Base-by-base conservation (phyloP, 2,888 invertebrate species). In the Microplitis manilae region DNA sequence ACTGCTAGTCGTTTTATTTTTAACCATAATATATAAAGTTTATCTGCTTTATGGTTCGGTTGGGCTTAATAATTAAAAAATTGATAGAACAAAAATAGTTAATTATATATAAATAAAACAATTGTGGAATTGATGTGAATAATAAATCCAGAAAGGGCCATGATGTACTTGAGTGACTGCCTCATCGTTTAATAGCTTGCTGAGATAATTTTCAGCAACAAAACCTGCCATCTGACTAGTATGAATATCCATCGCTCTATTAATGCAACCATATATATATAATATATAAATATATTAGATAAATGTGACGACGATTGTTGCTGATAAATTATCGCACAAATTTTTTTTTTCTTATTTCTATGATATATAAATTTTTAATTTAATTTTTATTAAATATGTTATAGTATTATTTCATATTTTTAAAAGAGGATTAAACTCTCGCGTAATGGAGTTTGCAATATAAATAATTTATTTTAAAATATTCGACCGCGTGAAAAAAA, bases 161-260 rank as follows among this genome's bases (percentile, higher is more conserved):
- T 67, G 60, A 50, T 15, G 71, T 74, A 77, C 59, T 71, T 76
- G 76, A 73, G 76, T 68, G 76, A 76, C 67, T 75, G 79, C 72
- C 75, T 65, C 76, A 69, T 78, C 39, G n/a, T 39, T 74, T 40
- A 74, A 41, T 68, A 59, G 61, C n/a, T 62, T 39, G 60, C 61
- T 68, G 40, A 13, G 39, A 68, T 75, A 8, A 68, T 68, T 64
- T 79, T 67, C 64, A 73, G 75, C 41, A 78, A 79, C 64, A 73
- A 60, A 77, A 74, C 72, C 77, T 78, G 81, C 80, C 79, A 79
- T 79, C 80, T 75, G 71, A 71, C 67, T 69, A 61, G 38, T 41
- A 75, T 13, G 30, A 78, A 81, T 72, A 64, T 79, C 70, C 61
- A 77, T 78, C 74, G 17, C 50, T 40, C 7, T 41, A 64, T 9